Base-by-base conservation (phyloP, 2,797 vertebrate species). In the Sebastes melanostomus region DNA sequence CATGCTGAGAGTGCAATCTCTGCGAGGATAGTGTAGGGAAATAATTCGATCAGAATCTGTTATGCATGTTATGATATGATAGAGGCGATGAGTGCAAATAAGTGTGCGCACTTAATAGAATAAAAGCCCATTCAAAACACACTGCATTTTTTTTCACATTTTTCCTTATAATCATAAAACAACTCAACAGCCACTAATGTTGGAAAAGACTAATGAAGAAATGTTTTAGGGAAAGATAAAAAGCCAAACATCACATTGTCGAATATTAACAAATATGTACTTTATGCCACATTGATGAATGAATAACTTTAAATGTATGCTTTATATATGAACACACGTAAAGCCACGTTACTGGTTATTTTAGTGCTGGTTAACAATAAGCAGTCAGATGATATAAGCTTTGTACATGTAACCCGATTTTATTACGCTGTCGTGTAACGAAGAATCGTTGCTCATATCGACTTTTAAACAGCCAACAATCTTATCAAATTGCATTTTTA, bases 1-100 rank as follows among this genome's bases (percentile, higher is more conserved):
- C 89, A 90, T 32, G 90, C 93, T 91, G 91, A 81, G 92, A 90
- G 86, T 60, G 83, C 89, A 90, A 91, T 92, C 82, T 91, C 76
- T 67, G 82, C 61, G 42, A 72, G 75, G 70, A 66, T 56, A 71
- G 77, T 77, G 83, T 60, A 80, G 83, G 72, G 67, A 60, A 84
- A 91, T 90, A 89, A 92, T 86, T 88, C 77, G 70, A 89, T 93
- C 80, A 77, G 78, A 82, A 78, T 88, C 68, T 61, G 70, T 75
- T 88, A 58, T 79, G 85, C 88, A 77, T 73, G 85, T 88, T 88
- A 78, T 87, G 82, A 87, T 65, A 42, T 87, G 82, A 87, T 65
- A 42, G 13, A 14, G 83, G 78, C 75, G 68, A 75, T 65, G 80
- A 78, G 77, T 77, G 88, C 24, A 86, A 89, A 92, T 81, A 85